Percentiles rank a stretch among this genome's conserved stretches.
phyloP scores from a whole-genome alignment of 2,113 vertebrate species.

The Balaenoptera acutorostrata region DNA sequence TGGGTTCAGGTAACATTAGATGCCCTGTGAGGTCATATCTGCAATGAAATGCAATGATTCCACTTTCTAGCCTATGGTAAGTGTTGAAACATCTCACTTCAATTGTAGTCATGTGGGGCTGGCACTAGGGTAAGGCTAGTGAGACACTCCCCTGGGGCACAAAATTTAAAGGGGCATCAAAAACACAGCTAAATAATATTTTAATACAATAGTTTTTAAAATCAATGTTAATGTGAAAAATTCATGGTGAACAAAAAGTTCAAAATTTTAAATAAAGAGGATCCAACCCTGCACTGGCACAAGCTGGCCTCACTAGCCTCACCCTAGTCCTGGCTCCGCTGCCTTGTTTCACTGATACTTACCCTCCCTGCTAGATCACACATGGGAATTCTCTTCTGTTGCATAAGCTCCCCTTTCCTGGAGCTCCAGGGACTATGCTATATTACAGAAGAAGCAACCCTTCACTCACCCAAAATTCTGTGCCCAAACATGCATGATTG shows the following conservation, averaged over 20 bases:
- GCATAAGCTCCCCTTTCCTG: not conserved
- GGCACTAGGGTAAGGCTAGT: not conserved
- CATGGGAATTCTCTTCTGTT: not conserved
- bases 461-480: not conserved
- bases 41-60: not conserved
- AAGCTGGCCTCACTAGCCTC: not conserved
- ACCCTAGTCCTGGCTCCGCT: too few species aligned
- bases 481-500: not conserved
- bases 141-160: not conserved
- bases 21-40: not conserved
- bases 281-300: not conserved
- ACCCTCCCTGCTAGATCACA: not conserved
- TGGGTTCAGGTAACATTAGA: not conserved
- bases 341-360: not conserved
- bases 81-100: not conserved
- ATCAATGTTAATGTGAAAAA: not conserved
- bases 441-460: not conserved
- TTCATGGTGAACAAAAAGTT: not conserved
- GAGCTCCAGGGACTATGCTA: not conserved
- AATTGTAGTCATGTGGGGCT: not conserved
- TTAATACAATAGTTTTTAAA: not conserved
- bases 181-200: not conserved
- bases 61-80: not conserved
- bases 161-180: not conserved
- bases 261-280: not conserved